Conservation (phyloP, 2,113 vertebrate species). For the Pandion haliaetus region DNA sequence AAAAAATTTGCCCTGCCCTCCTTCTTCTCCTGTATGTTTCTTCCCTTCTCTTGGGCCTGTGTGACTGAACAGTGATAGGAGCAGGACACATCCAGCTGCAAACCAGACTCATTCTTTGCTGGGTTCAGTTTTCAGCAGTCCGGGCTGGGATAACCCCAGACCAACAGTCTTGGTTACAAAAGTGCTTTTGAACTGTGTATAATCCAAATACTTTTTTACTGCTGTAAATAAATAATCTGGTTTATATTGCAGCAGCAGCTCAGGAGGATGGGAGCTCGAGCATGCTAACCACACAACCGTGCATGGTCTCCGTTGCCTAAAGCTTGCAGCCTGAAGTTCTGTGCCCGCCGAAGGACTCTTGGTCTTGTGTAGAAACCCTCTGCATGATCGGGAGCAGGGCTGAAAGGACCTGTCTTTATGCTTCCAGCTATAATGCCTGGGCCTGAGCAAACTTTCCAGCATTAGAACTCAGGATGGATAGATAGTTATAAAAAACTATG, state of each 20-base stretch:
- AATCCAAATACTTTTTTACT: background rate
- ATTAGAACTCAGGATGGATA: background rate
- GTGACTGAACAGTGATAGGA: background rate
- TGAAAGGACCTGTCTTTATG: background rate
- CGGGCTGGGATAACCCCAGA: background rate
- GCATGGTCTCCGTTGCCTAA: too few species aligned
- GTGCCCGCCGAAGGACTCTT: rapidly evolving
- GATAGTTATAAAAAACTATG: background rate
- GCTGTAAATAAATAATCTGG: background rate
- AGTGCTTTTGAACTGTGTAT: background rate
- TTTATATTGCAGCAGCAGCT: background rate
- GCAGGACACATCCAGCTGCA: background rate
- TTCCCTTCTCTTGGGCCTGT: background rate
- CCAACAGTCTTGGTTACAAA: background rate
- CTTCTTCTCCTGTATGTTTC: background rate
- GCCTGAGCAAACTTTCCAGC: background rate
- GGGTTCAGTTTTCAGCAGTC: background rate
- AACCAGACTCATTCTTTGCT: background rate
- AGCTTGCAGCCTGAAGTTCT: background rate
- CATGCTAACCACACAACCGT: background rate
- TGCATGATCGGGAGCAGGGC: rapidly evolving
- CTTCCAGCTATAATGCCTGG: background rate
- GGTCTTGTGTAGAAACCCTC: background rate
- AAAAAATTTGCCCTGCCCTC: background rate
- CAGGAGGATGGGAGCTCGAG: background rate